Percentiles rank a stretch among this genome's conserved stretches.
Conservation (phyloP, 1,140 invertebrate species). For the Zaprionus nigranus region DNA sequence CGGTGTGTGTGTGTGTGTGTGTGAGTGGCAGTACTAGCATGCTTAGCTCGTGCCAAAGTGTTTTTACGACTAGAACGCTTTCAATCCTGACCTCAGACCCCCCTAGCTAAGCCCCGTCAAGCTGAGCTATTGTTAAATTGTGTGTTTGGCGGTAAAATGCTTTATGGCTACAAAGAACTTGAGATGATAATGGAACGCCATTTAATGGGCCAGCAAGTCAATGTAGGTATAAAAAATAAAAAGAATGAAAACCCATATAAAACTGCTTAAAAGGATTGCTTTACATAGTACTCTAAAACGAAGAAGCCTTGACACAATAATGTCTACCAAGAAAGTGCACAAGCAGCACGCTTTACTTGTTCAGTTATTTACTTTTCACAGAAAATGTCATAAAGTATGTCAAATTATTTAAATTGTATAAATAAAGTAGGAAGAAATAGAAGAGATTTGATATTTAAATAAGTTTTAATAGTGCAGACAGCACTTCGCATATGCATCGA, state of each 20-base stretch:
- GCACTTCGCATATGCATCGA: not conserved
- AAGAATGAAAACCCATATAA: conserved; percentile 3
- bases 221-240: conserved; percentile 24
- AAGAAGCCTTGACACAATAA: not conserved
- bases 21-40: conserved; percentile 35
- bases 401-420: not conserved
- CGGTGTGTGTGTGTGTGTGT: not conserved
- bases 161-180: conserved; percentile 49
- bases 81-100: conserved; percentile 19
- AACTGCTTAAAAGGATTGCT: conserved; percentile 37
- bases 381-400: not conserved
- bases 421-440: not conserved
- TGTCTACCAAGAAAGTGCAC: not conserved
- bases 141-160: conserved; percentile 53
- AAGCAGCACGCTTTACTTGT: not conserved
- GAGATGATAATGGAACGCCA: conserved; percentile 54
- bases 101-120: not conserved
- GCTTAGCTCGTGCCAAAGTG: conserved; percentile 50
- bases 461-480: not conserved
- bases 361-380: not conserved
- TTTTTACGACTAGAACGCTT: conserved; percentile 60
- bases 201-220: conserved; percentile 39
- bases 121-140: conserved; percentile 45
- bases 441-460: too few species aligned
- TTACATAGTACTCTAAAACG: conserved; percentile 15